Base-by-base conservation (phyloP, 2,113 vertebrate species). In the Tetrax tetrax region DNA sequence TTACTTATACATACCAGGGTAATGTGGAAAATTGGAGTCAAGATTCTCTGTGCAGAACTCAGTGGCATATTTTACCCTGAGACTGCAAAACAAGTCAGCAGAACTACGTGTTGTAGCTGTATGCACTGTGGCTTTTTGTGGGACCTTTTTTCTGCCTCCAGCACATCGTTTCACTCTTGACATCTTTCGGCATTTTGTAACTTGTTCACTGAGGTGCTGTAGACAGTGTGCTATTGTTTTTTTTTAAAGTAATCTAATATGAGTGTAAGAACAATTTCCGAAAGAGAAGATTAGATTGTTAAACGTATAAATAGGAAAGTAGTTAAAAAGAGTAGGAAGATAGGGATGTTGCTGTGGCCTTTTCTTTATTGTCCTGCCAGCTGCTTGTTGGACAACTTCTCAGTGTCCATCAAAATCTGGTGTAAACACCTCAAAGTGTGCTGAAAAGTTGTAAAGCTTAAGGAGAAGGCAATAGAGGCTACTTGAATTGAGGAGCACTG, bases 1-100 rank as follows among this genome's bases (percentile, higher is more conserved):
- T 94, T 87, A 18, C 4, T 0, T 38, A 19, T 14, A 19, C 9
- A 4, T 12, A 37, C 0, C 0, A 8, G 17, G 4, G 3, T 33
- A 19, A 37, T 12, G 10, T 56, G 33, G 25, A 65, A 86, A 90
- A 78, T 4, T 27, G 6, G 61, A 87, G n/a, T 23, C 1, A 1
- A 27, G 22, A 15, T 47, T 83, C 15, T 20, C 23, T 31, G 7
- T 56, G 29, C 19, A 15, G 48, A 87, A 19, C 43, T 83, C 25
- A n/a, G 0, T 21, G 51, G 18, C 17, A 4, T 25, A 16, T 76
- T 91, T 92, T 61, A 77, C 6, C 2, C 21, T 27, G 41, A 29
- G 48, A 29, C 53, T 66, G 33, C 29, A 86, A 72, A 94, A 19
- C 45, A 56, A 28, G 13, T 66, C 25, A 23, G 25, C 56, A 90